phyloP scores from a whole-genome alignment of 2,113 vertebrate species.

The Labeo rohita region DNA sequence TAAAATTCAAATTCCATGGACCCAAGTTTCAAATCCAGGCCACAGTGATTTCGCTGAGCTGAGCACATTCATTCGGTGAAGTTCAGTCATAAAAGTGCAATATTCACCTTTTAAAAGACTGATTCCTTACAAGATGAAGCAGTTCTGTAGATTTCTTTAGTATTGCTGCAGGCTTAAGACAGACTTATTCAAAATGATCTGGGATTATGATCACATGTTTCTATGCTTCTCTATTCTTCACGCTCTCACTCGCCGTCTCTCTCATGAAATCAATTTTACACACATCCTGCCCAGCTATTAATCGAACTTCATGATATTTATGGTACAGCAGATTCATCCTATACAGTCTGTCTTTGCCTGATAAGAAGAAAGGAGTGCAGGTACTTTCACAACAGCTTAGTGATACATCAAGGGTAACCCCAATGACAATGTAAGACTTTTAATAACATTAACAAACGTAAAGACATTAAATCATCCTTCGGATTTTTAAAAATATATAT shows the following conservation, averaged over 20 bases:
- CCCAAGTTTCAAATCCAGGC: background rate
- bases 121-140: background rate
- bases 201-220: conserved; percentile 13
- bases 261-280: conserved; percentile 24
- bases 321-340: conserved; percentile 9
- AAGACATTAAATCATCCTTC: background rate
- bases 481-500: background rate
- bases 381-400: background rate
- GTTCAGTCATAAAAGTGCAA: conserved; percentile 19
- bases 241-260: background rate
- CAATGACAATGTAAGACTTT: background rate
- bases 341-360: conserved; percentile 22
- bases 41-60: background rate
- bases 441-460: background rate
- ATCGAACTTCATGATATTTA: conserved; percentile 50
- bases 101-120: conserved; percentile 9
- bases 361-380: background rate
- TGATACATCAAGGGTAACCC: background rate
- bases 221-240: background rate
- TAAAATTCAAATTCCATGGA: background rate
- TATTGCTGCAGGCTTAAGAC: background rate
- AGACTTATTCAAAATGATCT: conserved; percentile 10
- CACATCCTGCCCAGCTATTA: conserved; percentile 15
- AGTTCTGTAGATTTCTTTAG: conserved; percentile 2
- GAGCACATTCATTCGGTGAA: conserved; percentile 12